Base-by-base conservation (phyloP, 2,888 invertebrate species). In the Epirrhoe alternata region DNA sequence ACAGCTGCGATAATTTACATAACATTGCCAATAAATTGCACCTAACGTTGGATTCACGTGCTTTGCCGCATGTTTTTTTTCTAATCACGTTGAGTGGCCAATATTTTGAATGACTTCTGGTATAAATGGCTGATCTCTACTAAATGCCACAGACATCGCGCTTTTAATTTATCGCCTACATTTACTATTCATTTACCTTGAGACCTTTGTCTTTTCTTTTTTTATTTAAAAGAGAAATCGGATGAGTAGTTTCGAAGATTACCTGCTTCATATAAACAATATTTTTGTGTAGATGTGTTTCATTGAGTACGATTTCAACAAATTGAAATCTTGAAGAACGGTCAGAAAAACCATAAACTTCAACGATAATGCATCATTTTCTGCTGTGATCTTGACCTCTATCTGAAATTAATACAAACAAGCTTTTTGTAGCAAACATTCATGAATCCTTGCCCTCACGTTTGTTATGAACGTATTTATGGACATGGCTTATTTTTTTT, bases 21-120 rank as follows among this genome's bases (percentile, higher is more conserved):
- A 70, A 67, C 61, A 70, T 64, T 66, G 70, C 67, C 69, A 69
- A 73, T 74, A 72, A 71, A 73, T 71, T 71, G 69, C 61, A 66
- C 50, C 63, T 66, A 72, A 70, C 68, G 66, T 68, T 69, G 64
- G 50, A 66, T 61, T 73, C 72, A 73, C 75, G 73, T 72, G 68
- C 69, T 59, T 35, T 16, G 54, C 67, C 61, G 61, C 70, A 63
- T 71, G 72, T 53, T 68, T 76, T 74, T 47, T 65, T 73, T 45
- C 74, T 75, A 75, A 57, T 53, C 52, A 55, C 60, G 58, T 66
- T 55, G 49, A 64, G 58, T 58, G 31, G 59, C 64, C 52, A 67
- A 65, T 74, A 65, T 68, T 69, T 66, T 56, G 64, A 38, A 64
- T 64, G 66, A 61, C 61, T 64, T 69, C 62, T 68, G 38, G 66